Evolutionary conservation across 2,888 invertebrate species (phyloP), one percentile per base, ranked within the genome.

Genomic region (Quadriops clusia): DNA sequence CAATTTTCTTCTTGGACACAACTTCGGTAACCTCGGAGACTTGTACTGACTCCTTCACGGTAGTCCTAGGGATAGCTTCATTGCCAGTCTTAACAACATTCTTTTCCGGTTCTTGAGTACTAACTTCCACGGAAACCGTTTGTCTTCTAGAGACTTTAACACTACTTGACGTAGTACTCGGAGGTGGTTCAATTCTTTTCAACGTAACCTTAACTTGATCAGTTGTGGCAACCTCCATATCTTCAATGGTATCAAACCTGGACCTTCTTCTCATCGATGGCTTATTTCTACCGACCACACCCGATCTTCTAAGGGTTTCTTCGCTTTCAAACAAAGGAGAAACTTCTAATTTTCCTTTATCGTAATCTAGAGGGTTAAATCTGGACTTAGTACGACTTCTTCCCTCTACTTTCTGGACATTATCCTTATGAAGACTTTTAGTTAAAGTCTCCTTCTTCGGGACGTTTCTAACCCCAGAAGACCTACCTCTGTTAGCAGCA

Each of bases 251-350:
- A n/a, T n/a, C n/a, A n/a, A n/a, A n/a, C n/a, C n/a, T n/a, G n/a
- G 22, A 22, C 22, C 13, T 22, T 22, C 13, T 22, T 6, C 11
- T 12, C 6, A 7, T 2, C 8, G 22, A 22, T 2, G 11, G 6
- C 2, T 22, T 12, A 22, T 22, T 21, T 21, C 5, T 12, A 2
- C 11, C 8, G 13, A 8, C n/a, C 2, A 12, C 13, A 22, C 22
- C 13, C 13, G 22, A 7, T 22, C n/a, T n/a, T n/a, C n/a, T n/a
- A n/a, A n/a, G n/a, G 4, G 53, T 46, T 45, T 53, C 38, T 37
- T 60, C 59, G 11, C 43, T 44, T 45, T 56, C 60, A 34, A 59
- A 58, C 26, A 60, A 44, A 3, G 60, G 60, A 9, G 58, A 41
- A 2, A 59, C 58, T 47, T 59, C 59, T 14, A 59, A 33, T 41